phyloP scores from a whole-genome alignment of 1,140 invertebrate species.

The Bombus balteatus region DNA sequence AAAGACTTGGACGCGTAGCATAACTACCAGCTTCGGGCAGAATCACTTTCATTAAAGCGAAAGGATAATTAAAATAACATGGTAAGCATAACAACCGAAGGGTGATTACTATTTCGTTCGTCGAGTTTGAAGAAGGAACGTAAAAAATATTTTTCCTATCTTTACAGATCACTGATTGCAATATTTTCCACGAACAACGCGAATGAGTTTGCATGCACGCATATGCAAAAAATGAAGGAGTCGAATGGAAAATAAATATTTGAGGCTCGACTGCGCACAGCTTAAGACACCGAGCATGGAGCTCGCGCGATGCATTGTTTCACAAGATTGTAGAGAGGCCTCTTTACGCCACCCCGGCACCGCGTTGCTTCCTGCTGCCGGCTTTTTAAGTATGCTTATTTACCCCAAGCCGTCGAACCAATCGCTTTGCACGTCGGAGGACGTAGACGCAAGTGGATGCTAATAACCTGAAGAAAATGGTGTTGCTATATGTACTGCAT shows the following conservation, averaged over 20 bases:
- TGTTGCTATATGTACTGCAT: neutral
- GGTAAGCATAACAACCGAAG: neutral
- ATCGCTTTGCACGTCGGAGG: slow-evolving; percentile 28
- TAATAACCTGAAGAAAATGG: slow-evolving; percentile 10
- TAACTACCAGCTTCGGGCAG: neutral
- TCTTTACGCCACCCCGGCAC: slow-evolving; percentile 54
- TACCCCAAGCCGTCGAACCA: slow-evolving; percentile 49
- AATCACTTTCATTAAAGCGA: neutral
- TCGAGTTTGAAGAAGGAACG: neutral
- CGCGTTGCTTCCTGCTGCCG: slow-evolving; percentile 41
- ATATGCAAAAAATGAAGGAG: neutral
- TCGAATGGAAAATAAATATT: slow-evolving; percentile 61
- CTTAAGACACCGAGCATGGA: slow-evolving; percentile 28
- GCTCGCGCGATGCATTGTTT: slow-evolving; percentile 59
- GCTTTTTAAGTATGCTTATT: slow-evolving; percentile 63
- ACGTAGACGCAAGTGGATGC: neutral
- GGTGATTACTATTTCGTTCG: neutral
- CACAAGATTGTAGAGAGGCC: slow-evolving; percentile 55
- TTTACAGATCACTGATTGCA: neutral
- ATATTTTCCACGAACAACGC: neutral
- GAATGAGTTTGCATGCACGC: too few species aligned
- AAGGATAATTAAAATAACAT: neutral
- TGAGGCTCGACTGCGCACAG: slow-evolving; percentile 15
- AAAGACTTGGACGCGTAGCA: neutral
- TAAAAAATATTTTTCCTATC: neutral